These are phyloP conservation scores for Avahi laniger DNA, from an alignment of 2,797 vertebrate species.

Conservation along the genomic window DNA sequence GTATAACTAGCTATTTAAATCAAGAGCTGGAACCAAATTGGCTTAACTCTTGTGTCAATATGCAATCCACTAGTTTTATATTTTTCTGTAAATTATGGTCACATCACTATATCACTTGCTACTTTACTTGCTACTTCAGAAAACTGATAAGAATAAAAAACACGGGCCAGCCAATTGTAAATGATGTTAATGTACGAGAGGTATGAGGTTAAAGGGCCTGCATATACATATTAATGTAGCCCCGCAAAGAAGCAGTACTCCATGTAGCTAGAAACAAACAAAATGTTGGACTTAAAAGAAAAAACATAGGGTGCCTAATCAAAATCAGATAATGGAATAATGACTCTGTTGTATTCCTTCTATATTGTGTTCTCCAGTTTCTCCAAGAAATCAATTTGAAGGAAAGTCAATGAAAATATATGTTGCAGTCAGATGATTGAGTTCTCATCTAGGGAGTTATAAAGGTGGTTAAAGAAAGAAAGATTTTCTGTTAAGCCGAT, in stretches of 20 bases:
- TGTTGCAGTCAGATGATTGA: background rate
- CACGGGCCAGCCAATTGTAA: background rate
- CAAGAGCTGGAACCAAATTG: background rate
- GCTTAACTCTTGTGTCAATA: background rate
- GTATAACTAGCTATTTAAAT: slow-evolving; percentile 28
- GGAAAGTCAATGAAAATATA: slow-evolving; percentile 40
- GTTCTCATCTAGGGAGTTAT: background rate
- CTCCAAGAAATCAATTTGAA: slow-evolving; percentile 30
- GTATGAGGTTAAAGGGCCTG: background rate
- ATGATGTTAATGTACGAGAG: background rate
- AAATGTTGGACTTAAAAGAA: slow-evolving; percentile 17
- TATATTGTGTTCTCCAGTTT: slow-evolving; percentile 19
- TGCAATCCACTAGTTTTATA: background rate
- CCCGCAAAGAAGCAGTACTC: background rate
- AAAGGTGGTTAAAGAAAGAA: slow-evolving; percentile 47
- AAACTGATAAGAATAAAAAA: slow-evolving; percentile 29
- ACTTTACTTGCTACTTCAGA: background rate
- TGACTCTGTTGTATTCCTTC: slow-evolving; percentile 13
- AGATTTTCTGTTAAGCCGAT: background rate
- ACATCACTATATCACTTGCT: background rate
- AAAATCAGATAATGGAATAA: slow-evolving; percentile 53
- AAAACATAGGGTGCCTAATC: background rate
- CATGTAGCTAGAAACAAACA: slow-evolving; percentile 23
- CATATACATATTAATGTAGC: background rate
- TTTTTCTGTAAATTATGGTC: slow-evolving; percentile 17